Evolutionary conservation across 1,140 invertebrate genomes (phyloP).

Genomic region (Drosophila quadrilineata): DNA sequence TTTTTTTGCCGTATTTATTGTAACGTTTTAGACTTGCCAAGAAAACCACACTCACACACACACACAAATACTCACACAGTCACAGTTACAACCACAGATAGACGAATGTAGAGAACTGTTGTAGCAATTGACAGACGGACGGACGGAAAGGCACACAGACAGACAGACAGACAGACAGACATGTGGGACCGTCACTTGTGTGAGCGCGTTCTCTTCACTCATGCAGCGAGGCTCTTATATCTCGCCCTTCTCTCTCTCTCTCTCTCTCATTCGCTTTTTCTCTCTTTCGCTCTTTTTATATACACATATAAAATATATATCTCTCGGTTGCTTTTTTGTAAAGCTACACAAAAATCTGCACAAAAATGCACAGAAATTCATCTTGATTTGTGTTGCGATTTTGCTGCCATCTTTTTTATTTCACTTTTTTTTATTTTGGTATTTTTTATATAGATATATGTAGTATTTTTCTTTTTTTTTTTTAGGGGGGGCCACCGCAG

Average conservation of each 20-base stretch:
- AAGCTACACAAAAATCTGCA: slow-evolving; percentile 62
- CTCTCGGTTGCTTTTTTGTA: slow-evolving; percentile 11
- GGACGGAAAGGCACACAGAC: too few relatives aligned
- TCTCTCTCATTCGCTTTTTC: too few relatives aligned
- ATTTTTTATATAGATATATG: slow-evolving; percentile 12
- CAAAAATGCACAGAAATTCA: slow-evolving; percentile 76
- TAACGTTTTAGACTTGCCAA: slow-evolving; percentile 25
- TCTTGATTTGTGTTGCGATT: slow-evolving; percentile 72
- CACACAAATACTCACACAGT: slow-evolving; percentile 19
- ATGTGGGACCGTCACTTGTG: slow-evolving; percentile 25
- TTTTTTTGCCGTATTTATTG: slow-evolving; percentile 6
- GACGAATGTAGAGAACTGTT: too few relatives aligned
- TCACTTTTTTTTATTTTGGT: slow-evolving; percentile 23
- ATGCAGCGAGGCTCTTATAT: slow-evolving; percentile 8
- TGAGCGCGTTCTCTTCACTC: slow-evolving; percentile 26
- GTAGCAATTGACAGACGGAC: too few relatives aligned
- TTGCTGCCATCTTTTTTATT: slow-evolving; percentile 34
- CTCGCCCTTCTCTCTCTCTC: too few relatives aligned
- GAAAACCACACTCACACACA: slow-evolving; percentile 41
- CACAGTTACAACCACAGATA: too few relatives aligned
- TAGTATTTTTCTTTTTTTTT: slow-evolving; percentile 28
- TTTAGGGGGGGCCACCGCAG: slow-evolving; percentile 1
- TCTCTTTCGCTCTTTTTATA: not conserved
- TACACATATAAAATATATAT: slow-evolving; percentile 14
- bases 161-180: slow-evolving; percentile 17